Percentiles rank a stretch among this genome's conserved stretches.
phyloP scores from a whole-genome alignment of 1,140 invertebrate species.

The Pseudomyrmex sp. region DNA sequence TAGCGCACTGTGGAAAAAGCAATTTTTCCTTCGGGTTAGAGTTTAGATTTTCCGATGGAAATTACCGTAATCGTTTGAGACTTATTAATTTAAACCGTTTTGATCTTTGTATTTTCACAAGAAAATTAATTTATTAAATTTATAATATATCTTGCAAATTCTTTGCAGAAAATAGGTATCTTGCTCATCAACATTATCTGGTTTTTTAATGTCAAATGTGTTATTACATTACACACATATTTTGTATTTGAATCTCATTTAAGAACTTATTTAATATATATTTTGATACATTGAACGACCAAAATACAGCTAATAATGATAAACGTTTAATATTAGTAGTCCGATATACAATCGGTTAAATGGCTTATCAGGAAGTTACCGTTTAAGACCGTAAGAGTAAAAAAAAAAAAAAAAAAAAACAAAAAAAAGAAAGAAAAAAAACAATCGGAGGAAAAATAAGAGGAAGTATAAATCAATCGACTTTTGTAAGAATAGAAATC shows the following conservation, averaged over 20 bases:
- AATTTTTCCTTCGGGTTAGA: not conserved
- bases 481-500: not conserved
- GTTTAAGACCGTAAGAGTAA: not conserved
- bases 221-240: too few relatives aligned
- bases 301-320: not conserved
- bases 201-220: too few relatives aligned
- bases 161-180: too few relatives aligned
- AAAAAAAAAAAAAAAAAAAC: not conserved
- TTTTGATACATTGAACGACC: not conserved
- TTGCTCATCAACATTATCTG: too few relatives aligned
- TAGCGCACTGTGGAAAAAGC: not conserved
- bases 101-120: not conserved
- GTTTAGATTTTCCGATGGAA: not conserved
- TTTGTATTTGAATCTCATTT: not conserved
- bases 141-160: not conserved
- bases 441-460: not conserved
- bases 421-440: not conserved
- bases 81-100: not conserved
- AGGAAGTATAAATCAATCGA: constrained; percentile 12
- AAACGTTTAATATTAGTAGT: not conserved
- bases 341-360: not conserved
- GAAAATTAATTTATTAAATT: not conserved
- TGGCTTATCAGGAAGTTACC: not conserved
- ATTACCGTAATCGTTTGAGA: constrained; percentile 7
- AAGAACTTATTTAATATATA: not conserved